phyloP scores from a whole-genome alignment of 2,888 invertebrate genomes.

The Peribatodes rhomboidaria region DNA sequence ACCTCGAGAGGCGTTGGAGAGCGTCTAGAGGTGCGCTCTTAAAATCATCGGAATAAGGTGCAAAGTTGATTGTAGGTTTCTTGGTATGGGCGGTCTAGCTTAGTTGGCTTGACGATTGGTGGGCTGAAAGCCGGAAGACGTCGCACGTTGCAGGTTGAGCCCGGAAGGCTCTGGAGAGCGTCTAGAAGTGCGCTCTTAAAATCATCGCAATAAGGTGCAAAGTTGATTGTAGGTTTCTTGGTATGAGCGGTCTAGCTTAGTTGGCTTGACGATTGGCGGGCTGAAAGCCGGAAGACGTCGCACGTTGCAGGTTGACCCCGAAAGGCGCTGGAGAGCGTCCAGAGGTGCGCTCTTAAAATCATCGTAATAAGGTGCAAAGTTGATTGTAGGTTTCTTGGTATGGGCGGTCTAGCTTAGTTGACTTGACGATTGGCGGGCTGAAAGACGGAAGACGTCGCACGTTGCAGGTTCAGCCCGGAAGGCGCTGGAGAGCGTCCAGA shows the following conservation, averaged over 20 bases:
- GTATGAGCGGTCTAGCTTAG: conserved; percentile 1
- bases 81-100: neutral
- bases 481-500: conserved; percentile 96
- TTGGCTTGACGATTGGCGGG: conserved; percentile 4
- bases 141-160: conserved; percentile 82
- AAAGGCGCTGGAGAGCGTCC: conserved; percentile 98
- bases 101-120: conserved; percentile 1
- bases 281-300: too few species aligned
- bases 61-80: neutral
- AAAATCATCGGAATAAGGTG: neutral
- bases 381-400: neutral
- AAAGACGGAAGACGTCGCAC: conserved; percentile 96
- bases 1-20: conserved; percentile 99
- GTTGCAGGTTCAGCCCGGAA: conserved; percentile 97
- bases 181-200: too few species aligned
- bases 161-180: neutral
- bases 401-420: conserved; percentile 8
- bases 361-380: neutral
- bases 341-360: conserved; percentile 81
- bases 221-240: neutral
- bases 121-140: conserved; percentile 93
- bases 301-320: conserved; percentile 96
- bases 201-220: neutral
- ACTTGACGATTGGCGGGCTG: neutral
- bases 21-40: conserved; percentile 89